phyloP scores from a whole-genome alignment of 1,140 invertebrate species.

The Neelides sp. region DNA sequence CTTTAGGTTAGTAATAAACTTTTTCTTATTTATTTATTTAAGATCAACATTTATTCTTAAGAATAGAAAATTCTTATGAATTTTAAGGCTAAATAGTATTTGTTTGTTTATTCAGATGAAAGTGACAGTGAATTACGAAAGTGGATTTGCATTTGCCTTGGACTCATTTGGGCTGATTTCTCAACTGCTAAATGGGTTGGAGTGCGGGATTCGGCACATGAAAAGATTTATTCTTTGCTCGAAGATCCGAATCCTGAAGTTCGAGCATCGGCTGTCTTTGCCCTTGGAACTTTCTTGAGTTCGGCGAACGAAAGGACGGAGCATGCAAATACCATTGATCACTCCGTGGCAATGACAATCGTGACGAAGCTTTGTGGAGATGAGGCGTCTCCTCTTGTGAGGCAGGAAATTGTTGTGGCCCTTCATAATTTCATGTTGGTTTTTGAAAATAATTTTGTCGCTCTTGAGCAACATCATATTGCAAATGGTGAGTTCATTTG shows the following conservation, averaged over 20 bases:
- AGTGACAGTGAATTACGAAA: constrained; percentile 57
- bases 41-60: constrained; percentile 31
- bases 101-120: constrained; percentile 36
- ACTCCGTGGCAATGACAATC: constrained; percentile 66
- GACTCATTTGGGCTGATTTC: constrained; percentile 85
- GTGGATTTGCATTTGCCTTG: constrained; percentile 87
- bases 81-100: not conserved
- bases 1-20: constrained; percentile 33
- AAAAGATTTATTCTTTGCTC: constrained; percentile 73
- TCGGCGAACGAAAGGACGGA: constrained; percentile 63
- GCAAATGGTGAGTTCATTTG: too few species aligned
- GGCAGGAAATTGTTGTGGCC: constrained; percentile 65
- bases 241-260: constrained; percentile 75
- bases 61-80: not conserved
- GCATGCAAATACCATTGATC: constrained; percentile 86
- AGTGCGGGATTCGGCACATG: constrained; percentile 86
- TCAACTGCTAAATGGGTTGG: constrained; percentile 90
- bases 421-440: constrained; percentile 80
- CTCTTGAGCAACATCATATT: constrained; percentile 51
- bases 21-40: constrained; percentile 33
- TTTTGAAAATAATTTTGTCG: constrained; percentile 75
- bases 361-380: constrained; percentile 59
- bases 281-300: constrained; percentile 83
- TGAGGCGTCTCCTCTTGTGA: constrained; percentile 78
- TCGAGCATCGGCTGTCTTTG: constrained; percentile 76